These are phyloP conservation scores for Crocidura indochinensis DNA, from an alignment of 2,797 vertebrate genomes.

Conservation along the genomic window DNA sequence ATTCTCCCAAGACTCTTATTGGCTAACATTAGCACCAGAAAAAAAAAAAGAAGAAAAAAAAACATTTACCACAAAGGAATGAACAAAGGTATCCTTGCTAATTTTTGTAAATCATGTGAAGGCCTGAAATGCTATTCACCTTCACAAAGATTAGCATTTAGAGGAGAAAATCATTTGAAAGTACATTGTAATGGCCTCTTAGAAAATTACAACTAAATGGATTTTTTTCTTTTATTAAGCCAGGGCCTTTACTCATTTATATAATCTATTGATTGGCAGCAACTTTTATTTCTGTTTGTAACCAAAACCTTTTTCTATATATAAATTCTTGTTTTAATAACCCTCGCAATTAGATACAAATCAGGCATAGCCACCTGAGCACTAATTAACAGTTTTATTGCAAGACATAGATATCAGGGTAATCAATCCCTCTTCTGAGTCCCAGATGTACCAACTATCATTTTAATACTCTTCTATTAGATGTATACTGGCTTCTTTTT, in stretches of 20 bases:
- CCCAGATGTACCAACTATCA: slow-evolving; percentile 59
- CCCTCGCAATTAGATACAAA: slow-evolving; percentile 63
- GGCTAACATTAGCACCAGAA: slow-evolving; percentile 22
- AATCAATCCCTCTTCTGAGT: slow-evolving; percentile 60
- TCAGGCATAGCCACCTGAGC: slow-evolving; percentile 69
- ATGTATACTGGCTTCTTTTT: slow-evolving; percentile 27
- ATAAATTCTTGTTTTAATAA: slow-evolving; percentile 74
- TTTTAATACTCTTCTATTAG: slow-evolving; percentile 59
- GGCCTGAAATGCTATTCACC: slow-evolving; percentile 43
- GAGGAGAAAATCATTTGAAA: slow-evolving; percentile 63
- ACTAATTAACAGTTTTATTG: slow-evolving; percentile 75
- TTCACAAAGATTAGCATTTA: slow-evolving; percentile 45
- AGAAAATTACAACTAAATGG: slow-evolving; percentile 70
- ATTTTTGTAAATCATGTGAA: slow-evolving; percentile 51
- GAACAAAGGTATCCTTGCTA: background rate
- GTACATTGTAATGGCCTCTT: slow-evolving; percentile 64
- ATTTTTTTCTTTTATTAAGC: slow-evolving; percentile 50
- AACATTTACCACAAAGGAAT: background rate
- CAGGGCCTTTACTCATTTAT: slow-evolving; percentile 68
- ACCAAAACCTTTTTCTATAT: slow-evolving; percentile 48
- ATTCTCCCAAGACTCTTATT: slow-evolving; percentile 24
- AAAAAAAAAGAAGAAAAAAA: too few relatives aligned
- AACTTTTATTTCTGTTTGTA: slow-evolving; percentile 73
- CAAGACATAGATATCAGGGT: slow-evolving; percentile 63
- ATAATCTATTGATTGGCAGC: slow-evolving; percentile 62